Evolutionary conservation across 2,797 vertebrate genomes (phyloP), one percentile per base, ranked within the genome.

Genomic region (Gambusia yucatana): DNA sequence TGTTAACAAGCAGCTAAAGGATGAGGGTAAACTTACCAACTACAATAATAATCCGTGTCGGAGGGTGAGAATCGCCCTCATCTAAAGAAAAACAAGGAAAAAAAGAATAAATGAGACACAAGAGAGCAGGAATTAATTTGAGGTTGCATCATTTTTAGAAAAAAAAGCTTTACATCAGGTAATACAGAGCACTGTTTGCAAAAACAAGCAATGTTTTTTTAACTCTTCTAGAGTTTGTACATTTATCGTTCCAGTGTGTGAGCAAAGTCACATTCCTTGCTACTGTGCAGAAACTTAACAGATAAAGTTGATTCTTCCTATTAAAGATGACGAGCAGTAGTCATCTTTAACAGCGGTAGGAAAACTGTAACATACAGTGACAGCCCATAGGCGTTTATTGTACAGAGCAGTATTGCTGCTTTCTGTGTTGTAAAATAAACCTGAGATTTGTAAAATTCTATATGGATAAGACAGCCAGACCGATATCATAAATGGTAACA

Each of bases 11-110:
- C 3, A 1, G 3, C 3, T 30, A 3, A 55, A 57, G 52, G 39
- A 55, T 14, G 25, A 73, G 50, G 33, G 10, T 73, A 41, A 55
- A 73, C 72, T 73, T 41, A 73, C 72, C 72, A n/a, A 73, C 0
- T 13, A 1, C 2, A 39, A 50, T 50, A 50, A 50, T 22, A 50
- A 50, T 50, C 48, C 17, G 7, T 22, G 0, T 0, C 2, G 6
- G 48, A 50, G 13, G 0, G 46, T 1, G 3, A 14, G 13, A 1
- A 14, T 46, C 14, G 4, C 46, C 1, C 1, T 14, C 0, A 46
- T 1, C 46, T 50, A 25, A 36, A 20, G 46, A 50, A 48, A 72
- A 4, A 5, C 13, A 73, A 43, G 13, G 41, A 36, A 73, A 16
- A 52, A 36, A 41, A 50, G 20, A 50, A 22, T 2, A 25, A 20